Base-by-base conservation (phyloP, 2,113 vertebrate genomes). In the Myocastor coypus region DNA sequence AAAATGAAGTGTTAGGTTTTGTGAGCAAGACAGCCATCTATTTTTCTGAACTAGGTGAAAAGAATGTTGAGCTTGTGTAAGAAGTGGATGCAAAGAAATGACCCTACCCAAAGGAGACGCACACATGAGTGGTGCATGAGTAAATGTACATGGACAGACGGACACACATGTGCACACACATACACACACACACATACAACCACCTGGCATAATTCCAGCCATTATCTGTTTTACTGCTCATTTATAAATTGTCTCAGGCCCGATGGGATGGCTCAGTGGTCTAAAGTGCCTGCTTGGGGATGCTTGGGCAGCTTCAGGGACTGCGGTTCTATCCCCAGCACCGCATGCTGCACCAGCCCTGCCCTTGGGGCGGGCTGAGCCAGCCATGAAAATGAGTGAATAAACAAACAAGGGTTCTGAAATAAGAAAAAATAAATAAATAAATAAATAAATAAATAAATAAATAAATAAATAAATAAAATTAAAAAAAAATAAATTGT, bases 1-100 rank as follows among this genome's bases (percentile, higher is more conserved):
- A 98, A 97, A 96, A 97, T 81, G 98, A 84, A 96, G 30, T 66
- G 85, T 77, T 0, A 78, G 97, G 30, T 90, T 94, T 5, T 0
- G 37, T 5, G 0, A 0, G 0, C 37, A 82, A 95, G 87, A 92
- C 0, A 16, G 13, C 13, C 78, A 75, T 37, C 37, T 20, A 0
- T 52, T 96, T 84, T 87, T 88, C 52, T 84, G 77, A 57, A 57
- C 26, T 10, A 77, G 3, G 0, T 17, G 1, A 85, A 24, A 2
- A 64, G 4, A 59, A 16, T 0, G 32, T 12, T 34, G 83, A 22
- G 20, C 30, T 92, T 37, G 8, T 17, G 4, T 14, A 80, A 5
- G 0, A 59, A 3, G 40, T 22, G n/a, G 32, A 3, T 34, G 37
- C 28, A 42, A 68, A 95, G 34, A 81, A 92, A 82, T 14, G 34